Base-by-base conservation (phyloP, 2,113 vertebrate species). In the Coptodon bakossiorum region DNA sequence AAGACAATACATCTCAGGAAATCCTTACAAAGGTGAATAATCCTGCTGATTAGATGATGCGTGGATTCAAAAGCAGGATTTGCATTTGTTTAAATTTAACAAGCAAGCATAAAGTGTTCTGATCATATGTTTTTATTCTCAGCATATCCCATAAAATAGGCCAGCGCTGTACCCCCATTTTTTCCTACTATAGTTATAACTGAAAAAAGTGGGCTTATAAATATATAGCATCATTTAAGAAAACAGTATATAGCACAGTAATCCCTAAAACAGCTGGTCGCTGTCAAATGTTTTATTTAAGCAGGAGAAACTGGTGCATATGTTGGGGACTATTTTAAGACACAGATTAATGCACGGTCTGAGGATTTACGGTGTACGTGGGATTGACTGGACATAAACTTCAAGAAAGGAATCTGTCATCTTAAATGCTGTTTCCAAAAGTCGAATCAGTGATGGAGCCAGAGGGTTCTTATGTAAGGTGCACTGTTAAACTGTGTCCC, bases 1-100 rank as follows among this genome's bases (percentile, higher is more conserved):
- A 93, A 1, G 96, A 97, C 16, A 83, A 56, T 19, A 4, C 95
- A 56, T 91, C 90, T 78, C 92, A 95, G 13, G 85, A 88, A 88
- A 61, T 87, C 5, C 83, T 91, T 82, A 91, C 89, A 87, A 97
- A 97, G 97, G 98, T 97, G 94, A 86, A 83, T 61, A 29, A 84
- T 54, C 31, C 57, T 81, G 50, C 40, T 16, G 11, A 6, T 17
- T 9, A 27, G n/a, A n/a, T 22, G 11, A 52, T 17, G 24, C 14
- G 17, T 31, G 45, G 4, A 31, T 78, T 52, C 27, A 5, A 78
- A 7, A 31, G 43, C 9, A 12, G 24, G 24, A 45, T 48, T 76
- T 73, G 31, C 17, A 48, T 48, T 76, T 29, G 24, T 48, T 29
- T 76, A 48, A 48, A 50, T 27, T 76, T 76, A 76, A 17, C 24